phyloP scores from a whole-genome alignment of 2,113 vertebrate genomes.

The Colinus virginianus region DNA sequence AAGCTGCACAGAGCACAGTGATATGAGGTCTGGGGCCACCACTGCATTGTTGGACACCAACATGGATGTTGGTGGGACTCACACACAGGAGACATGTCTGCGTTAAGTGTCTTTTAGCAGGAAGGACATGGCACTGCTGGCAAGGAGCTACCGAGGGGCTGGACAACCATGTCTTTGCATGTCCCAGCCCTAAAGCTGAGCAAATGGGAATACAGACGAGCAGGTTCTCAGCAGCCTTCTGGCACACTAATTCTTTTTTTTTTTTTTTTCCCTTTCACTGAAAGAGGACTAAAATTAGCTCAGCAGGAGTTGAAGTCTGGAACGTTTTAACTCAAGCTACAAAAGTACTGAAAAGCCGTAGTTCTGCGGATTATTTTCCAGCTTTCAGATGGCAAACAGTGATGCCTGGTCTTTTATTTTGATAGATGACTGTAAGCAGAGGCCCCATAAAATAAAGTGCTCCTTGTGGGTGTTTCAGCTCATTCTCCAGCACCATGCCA shows the following conservation, averaged over 20 bases:
- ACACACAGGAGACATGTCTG: not conserved
- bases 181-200: not conserved
- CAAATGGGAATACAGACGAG: not conserved
- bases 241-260: fast-evolving
- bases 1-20: fast-evolving
- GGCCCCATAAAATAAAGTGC: not conserved
- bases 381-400: not conserved
- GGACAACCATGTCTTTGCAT: fast-evolving
- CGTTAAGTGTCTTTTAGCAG: not conserved
- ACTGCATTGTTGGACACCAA: not conserved
- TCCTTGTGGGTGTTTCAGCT: not conserved
- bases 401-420: not conserved
- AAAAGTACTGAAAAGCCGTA: not conserved
- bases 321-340: slow-evolving; percentile 28
- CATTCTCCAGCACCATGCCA: not conserved
- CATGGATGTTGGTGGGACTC: not conserved
- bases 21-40: not conserved
- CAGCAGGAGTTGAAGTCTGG: slow-evolving; percentile 24
- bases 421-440: not conserved
- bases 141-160: not conserved
- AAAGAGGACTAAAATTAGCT: slow-evolving; percentile 26
- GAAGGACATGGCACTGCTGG: not conserved
- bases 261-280: not conserved
- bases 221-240: not conserved
- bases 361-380: not conserved